Base-by-base conservation (phyloP, 2,888 invertebrate species). In the Microdon myrmicae region DNA sequence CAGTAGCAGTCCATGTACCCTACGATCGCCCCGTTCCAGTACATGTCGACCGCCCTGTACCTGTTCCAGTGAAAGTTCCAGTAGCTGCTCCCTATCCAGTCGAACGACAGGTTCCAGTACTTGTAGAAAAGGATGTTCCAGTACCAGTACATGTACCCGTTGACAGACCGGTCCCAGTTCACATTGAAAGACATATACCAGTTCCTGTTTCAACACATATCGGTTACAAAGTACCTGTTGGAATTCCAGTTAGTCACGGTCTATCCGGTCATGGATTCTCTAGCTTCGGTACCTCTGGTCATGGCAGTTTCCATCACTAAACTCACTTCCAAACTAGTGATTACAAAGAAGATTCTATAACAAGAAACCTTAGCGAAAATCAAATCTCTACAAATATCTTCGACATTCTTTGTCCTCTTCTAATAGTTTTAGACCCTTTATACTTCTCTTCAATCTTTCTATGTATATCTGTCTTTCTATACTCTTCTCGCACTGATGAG, bases 31-130 rank as follows among this genome's bases (percentile, higher is more conserved):
- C 78, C 44, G 74, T 74, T 5, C 87, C 86, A 77, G 83, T 84
- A 74, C 87, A 87, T 69, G 88, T 88, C 10, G 84, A 85, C 69
- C 86, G 84, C 69, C 83, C 85, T 70, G 85, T 88, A 13, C 86
- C 88, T 77, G 85, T 88, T 25, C 86, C 82, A 81, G 85, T 87
- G 55, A 88, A 88, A 79, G 89, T 89, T 66, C 87, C 85, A 72
- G 86, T 87, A 9, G 87, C 87, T 70, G 87, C 85, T 77, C 88
- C 86, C 70, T 88, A 87, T 81, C 88, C 88, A 47, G 85, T 86
- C 2, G 75, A 82, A 66, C 79, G 83, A 31, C 83, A 83, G 26
- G 53, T 72, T 16, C 89, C 87, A 2, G 87, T 86, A 72, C 87
- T 89, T 17, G 88, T 90, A 1, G 84, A 85, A 47, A 86, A 86